Evolutionary conservation across 23 tunicate genomes (phyloP), one percentile per base, ranked within the genome.

Genomic region (Styela plicata): DNA sequence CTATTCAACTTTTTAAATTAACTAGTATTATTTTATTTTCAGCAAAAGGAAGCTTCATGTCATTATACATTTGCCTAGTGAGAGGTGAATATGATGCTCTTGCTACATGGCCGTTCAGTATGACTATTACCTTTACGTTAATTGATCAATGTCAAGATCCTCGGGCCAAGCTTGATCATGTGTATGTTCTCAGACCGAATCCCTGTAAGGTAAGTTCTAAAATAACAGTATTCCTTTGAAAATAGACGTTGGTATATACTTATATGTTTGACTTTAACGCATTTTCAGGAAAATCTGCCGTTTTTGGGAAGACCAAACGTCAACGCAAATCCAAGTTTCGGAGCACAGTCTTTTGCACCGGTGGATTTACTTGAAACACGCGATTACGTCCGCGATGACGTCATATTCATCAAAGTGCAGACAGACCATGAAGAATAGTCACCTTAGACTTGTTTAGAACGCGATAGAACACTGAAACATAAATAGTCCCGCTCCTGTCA

Each of bases 121-220:
- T 84, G 63, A 44, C 52, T 18, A 70, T 89, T 5, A 87, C 88
- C 0, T 67, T 89, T 22, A 79, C 70, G 2, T 28, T 89, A 23
- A 79, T 89, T 30, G 94, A 89, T 71, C 94, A 89, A 37, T 86
- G 94, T 74, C 94, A 89, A 70, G 94, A 89, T 77, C 94, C 94
- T 22, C 62, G 75, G 33, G 94, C 85, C 35, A 79, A 74, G 36
- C 33, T 68, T 18, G 75, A 89, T 78, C 80, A 71, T 63, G 34
- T 44, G 28, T 79, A 84, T 53, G 83, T 63, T 7, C 24, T 89
- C 31, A 37, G 82, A 30, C 88, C 88, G 2, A 89, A 89, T 63
- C 83, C 94, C 16, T 89, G 94, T 85, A 89, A 89, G 77, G 94
- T 89, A 73, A 21, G 79, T 7, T 63, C n/a, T n/a, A n/a, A n/a